phyloP scores from a whole-genome alignment of 2,113 vertebrate genomes.

The Apodemus sylvaticus region DNA sequence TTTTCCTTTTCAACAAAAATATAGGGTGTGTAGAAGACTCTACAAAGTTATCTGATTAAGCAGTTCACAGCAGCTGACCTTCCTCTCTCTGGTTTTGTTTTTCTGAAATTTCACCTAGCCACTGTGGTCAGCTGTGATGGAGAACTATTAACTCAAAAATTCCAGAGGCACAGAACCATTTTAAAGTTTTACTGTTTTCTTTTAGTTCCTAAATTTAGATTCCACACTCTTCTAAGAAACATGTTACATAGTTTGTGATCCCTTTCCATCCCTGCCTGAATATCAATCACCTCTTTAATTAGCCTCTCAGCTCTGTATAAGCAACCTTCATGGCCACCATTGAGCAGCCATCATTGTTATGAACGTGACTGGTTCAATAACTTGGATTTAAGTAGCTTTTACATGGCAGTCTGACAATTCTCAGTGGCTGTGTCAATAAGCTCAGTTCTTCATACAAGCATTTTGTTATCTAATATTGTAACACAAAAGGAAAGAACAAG shows the following conservation, averaged over 20 bases:
- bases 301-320: no score
- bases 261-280: neutral
- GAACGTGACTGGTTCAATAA: neutral
- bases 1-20: neutral
- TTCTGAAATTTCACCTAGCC: neutral
- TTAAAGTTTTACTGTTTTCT: neutral
- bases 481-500: no score
- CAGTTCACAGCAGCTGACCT: neutral
- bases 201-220: neutral
- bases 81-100: neutral
- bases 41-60: neutral
- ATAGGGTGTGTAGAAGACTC: neutral
- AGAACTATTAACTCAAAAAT: neutral
- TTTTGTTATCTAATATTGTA: neutral
- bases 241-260: neutral
- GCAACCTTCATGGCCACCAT: no score
- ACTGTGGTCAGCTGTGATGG: neutral
- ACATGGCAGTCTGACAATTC: rapidly evolving
- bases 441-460: neutral
- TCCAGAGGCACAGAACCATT: neutral
- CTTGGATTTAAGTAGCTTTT: neutral
- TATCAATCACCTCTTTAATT: no score
- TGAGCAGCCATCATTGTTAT: neutral
- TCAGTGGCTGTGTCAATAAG: neutral
- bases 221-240: neutral